Percentiles rank a stretch among this genome's conserved stretches.
Conservation (phyloP, 2,797 vertebrate genomes). For the Telmatherina bonti region DNA sequence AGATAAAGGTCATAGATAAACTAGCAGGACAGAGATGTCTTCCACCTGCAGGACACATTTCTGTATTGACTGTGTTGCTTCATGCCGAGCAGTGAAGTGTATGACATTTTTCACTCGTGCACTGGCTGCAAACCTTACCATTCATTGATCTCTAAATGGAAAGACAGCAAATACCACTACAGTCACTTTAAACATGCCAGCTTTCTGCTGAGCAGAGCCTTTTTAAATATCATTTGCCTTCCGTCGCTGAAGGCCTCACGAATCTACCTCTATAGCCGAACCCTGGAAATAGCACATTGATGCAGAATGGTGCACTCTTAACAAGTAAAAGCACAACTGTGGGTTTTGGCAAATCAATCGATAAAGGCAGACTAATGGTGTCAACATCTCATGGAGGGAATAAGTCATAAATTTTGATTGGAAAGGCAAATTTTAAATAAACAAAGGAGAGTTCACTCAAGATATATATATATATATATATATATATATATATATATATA, state of each 20-base stretch:
- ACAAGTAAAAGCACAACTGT: conserved; percentile 26
- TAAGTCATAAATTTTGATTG: conserved; percentile 35
- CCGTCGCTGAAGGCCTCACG: conserved; percentile 26
- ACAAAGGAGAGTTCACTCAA: no score
- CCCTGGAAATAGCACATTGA: conserved; percentile 53
- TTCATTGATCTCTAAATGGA: conserved; percentile 66
- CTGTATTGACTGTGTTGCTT: conserved; percentile 35
- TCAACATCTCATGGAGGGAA: conserved; percentile 37
- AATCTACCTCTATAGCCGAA: conserved; percentile 32
- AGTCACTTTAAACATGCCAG: conserved; percentile 48
- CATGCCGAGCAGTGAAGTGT: conserved; percentile 57
- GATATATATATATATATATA: no score
- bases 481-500: no score
- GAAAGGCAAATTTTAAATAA: conserved; percentile 37
- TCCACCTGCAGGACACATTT: conserved; percentile 34
- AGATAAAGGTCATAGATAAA: conserved; percentile 73
- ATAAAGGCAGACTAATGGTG: conserved; percentile 33
- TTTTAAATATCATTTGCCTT: conserved; percentile 64
- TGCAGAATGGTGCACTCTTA: conserved; percentile 12
- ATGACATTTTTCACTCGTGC: conserved; percentile 68
- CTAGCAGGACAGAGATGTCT: conserved; percentile 43
- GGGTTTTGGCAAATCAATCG: conserved; percentile 37
- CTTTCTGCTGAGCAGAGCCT: conserved; percentile 54
- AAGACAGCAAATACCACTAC: conserved; percentile 59
- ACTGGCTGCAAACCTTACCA: conserved; percentile 55